Percentiles rank a stretch among this genome's conserved stretches.
These are phyloP conservation scores for Stomatorhinus walkeri DNA, from an alignment of 2,797 vertebrate genomes.

Conservation along the genomic window DNA sequence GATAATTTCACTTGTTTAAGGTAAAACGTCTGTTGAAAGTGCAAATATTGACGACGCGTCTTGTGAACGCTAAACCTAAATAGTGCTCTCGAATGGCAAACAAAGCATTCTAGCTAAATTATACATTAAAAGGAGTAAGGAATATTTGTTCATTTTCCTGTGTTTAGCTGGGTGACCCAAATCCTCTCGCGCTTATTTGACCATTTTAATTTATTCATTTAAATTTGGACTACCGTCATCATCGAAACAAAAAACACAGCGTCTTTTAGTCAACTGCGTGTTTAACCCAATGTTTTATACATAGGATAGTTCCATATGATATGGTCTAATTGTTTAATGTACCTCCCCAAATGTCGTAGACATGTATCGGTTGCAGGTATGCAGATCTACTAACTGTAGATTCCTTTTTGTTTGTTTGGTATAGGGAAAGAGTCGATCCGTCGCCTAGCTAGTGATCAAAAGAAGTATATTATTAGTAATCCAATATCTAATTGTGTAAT, in stretches of 20 bases:
- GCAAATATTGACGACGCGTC: conserved; percentile 19
- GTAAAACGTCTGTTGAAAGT: conserved; percentile 20
- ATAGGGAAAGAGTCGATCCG: conserved; percentile 10
- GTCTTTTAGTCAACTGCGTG: background rate
- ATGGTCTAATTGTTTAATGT: background rate
- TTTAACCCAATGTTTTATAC: background rate
- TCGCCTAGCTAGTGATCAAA: conserved; percentile 39
- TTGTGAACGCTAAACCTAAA: conserved; percentile 14
- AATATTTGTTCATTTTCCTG: background rate
- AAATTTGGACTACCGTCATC: background rate
- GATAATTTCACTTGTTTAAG: conserved; percentile 10
- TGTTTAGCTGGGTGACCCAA: background rate
- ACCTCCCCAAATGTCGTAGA: background rate
- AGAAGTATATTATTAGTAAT: conserved; percentile 62
- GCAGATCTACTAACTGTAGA: background rate
- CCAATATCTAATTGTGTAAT: conserved; percentile 60
- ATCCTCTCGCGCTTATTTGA: background rate
- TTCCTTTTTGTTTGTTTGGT: background rate
- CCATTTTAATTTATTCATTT: background rate
- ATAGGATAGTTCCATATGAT: background rate
- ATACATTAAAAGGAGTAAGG: background rate
- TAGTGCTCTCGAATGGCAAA: conserved; percentile 5
- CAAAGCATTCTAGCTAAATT: background rate
- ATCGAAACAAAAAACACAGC: background rate
- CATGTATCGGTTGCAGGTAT: background rate